Evolutionary conservation across 2,888 invertebrate species (phyloP).

Genomic region (Sinelater perroti): DNA sequence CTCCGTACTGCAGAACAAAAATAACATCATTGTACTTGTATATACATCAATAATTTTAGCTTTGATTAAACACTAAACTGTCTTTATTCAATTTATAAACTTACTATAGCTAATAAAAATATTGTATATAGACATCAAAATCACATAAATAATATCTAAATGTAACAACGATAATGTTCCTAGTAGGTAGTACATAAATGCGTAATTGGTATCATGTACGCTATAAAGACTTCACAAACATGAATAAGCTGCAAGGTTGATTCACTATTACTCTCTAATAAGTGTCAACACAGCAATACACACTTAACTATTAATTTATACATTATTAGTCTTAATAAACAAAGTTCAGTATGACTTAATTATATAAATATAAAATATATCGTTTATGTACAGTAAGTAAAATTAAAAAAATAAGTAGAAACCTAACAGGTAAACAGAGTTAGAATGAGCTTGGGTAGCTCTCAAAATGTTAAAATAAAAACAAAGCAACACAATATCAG

Average conservation of each 20-base stretch:
- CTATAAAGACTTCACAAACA: constrained; percentile 55
- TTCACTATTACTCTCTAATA: constrained; percentile 34
- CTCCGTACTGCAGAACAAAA: constrained; percentile 12
- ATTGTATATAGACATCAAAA: constrained; percentile 53
- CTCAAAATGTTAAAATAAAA: constrained; percentile 14
- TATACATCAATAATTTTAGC: constrained; percentile 35
- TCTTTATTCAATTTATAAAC: constrained; percentile 39
- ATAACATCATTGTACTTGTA: constrained; percentile 27
- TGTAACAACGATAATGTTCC: constrained; percentile 55
- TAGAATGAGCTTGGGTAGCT: not conserved
- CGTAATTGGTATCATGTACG: constrained; percentile 44
- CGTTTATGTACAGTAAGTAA: constrained; percentile 50
- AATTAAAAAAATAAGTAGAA: constrained; percentile 38
- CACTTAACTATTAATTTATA: constrained; percentile 37
- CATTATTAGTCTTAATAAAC: constrained; percentile 32
- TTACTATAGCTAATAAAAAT: constrained; percentile 46
- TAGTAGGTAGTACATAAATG: constrained; percentile 58
- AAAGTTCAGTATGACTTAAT: constrained; percentile 28
- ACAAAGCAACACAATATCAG: constrained; percentile 4
- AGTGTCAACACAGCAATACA: constrained; percentile 43
- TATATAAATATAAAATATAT: constrained; percentile 38
- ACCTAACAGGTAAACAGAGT: not conserved
- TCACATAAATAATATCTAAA: constrained; percentile 59
- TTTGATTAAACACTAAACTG: constrained; percentile 35
- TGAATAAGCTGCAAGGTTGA: constrained; percentile 45